Base-by-base conservation (phyloP, 2,888 invertebrate species). In the Nomada hirtipes region DNA sequence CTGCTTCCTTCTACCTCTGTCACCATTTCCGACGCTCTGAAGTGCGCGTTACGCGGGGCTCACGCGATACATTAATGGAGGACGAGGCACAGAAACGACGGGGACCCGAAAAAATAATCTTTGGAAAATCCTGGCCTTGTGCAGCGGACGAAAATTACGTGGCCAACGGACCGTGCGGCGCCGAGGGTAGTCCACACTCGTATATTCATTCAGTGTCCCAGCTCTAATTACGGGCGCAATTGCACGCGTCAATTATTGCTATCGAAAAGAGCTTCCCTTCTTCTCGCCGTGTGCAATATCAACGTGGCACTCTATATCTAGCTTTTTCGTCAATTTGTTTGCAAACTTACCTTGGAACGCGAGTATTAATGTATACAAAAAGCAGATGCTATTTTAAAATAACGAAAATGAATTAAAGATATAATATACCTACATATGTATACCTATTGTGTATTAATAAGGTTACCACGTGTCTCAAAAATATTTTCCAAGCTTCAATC, bases 171-270 rank as follows among this genome's bases (percentile, higher is more conserved):
- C 70, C 80, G 72, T 76, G 80, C 55, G 64, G 36, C 76, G 80
- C 52, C 67, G 77, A 77, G 83, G 73, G 75, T 79, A 67, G 80
- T 79, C 76, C 82, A 59, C 81, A 67, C 85, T 70, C 79, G 81
- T 81, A 79, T 82, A 78, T 83, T 82, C 82, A 78, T 84, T 85
- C 82, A 79, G 78, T 77, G 79, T 64, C 65, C 60, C 76, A 77
- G 77, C 74, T 83, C 79, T 83, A 87, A 87, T 87, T 87, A 87
- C 81, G 83, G 71, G 53, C 50, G 86, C 87, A 85, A 87, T 85
- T 81, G 86, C 86, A 83, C 77, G 77, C 69, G 79, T 64, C 87
- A 79, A 77, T 83, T 81, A 68, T 64, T 53, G 44, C 80, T 67
- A 60, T 60, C 74, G 44, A n/a, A 77, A 82, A 70, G 76, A 77